Base-by-base conservation (phyloP, 2,797 vertebrate species). In the Sciurus carolinensis region DNA sequence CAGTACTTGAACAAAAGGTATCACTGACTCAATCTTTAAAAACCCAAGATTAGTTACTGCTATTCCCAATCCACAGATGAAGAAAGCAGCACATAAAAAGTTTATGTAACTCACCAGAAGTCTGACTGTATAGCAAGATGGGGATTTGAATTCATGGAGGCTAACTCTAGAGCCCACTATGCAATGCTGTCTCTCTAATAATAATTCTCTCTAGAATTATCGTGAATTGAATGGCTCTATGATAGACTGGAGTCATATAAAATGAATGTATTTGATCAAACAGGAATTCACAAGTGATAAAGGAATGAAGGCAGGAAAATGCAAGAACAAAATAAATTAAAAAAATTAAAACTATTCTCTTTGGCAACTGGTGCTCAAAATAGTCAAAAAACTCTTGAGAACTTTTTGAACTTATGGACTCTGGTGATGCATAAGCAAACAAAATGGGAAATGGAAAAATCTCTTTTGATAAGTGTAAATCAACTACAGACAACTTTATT, bases 371-470 rank as follows among this genome's bases (percentile, higher is more conserved):
- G 44, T 87, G 26, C 69, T 81, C 3, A 6, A 75, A 87, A 87
- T 9, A 87, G 36, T n/a, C 14, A n/a, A 59, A 75, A 39, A 75
- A 47, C 28, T 75, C 66, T 81, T 87, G 57, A 59, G 57, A 59
- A 59, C 22, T 59, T 59, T 59, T 18, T 91, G 18, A 66, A 81
- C 17, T 33, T 18, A 24, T 24, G 10, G 83, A 80, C 17, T 50
- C 39, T 57, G 22, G 47, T 26, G 10, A 15, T 42, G 39, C 69
- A 77, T 36, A 39, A 47, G 33, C 13, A 95, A 87, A 81, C 67
- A 87, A 95, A 91, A 81, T 20, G 36, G 66, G 17, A 81, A 91
- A 82, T 28, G 59, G 33, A 57, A 95, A 59, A 82, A 33, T 82
- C 33, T 86, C 30, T 30, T 67, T 47, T 82, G 26, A 11, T 50